phyloP scores from a whole-genome alignment of 2,797 vertebrate species.

The Enteromius treurensis region DNA sequence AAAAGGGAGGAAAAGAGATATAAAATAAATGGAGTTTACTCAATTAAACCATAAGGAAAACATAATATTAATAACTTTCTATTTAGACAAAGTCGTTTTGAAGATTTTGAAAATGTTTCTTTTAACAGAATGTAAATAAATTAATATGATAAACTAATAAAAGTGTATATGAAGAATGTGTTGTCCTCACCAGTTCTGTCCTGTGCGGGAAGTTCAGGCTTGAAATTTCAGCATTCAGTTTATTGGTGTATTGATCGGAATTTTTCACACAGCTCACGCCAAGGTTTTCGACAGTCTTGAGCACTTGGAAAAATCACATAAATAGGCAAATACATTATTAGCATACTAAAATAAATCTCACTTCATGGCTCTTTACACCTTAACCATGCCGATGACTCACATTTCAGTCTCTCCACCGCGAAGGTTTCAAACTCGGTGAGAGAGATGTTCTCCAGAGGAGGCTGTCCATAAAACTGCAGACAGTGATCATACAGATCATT shows the following conservation, averaged over 20 bases:
- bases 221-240: constrained; percentile 76
- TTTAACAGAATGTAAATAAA: neutral
- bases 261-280: constrained; percentile 84
- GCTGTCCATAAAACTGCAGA: constrained; percentile 90
- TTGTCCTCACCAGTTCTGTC: constrained; percentile 70
- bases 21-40: neutral
- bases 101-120: neutral
- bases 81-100: too few species aligned
- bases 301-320: constrained; percentile 74
- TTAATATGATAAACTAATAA: too few species aligned
- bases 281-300: constrained; percentile 90
- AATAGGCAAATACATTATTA: neutral
- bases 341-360: neutral
- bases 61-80: neutral
- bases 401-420: constrained; percentile 88
- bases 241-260: constrained; percentile 74
- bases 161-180: neutral
- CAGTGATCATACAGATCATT: constrained; percentile 81
- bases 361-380: neutral
- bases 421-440: constrained; percentile 91
- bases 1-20: neutral
- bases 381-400: constrained; percentile 72
- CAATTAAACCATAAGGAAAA: neutral
- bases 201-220: constrained; percentile 83
- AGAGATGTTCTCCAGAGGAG: constrained; percentile 89